phyloP scores from a whole-genome alignment of 2,797 vertebrate species.

The Enteromius treurensis region DNA sequence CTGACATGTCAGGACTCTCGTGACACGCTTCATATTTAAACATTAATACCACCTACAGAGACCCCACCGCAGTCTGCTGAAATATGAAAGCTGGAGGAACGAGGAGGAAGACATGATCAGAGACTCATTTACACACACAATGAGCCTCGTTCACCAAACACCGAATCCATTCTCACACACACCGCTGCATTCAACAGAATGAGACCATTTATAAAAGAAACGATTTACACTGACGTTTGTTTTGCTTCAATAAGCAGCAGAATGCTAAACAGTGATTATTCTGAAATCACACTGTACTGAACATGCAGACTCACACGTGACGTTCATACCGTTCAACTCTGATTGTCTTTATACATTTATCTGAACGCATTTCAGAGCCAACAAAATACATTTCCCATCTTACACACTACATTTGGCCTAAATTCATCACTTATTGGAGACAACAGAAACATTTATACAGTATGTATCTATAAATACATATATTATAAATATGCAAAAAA shows the following conservation, averaged over 20 bases:
- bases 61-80: not conserved
- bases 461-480: not conserved
- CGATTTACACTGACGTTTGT: constrained; percentile 10
- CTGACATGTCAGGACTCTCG: not conserved
- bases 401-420: not conserved
- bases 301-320: not conserved
- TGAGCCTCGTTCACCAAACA: not conserved
- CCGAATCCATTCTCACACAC: not conserved
- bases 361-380: not conserved
- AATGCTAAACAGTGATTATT: constrained; percentile 14
- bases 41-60: not conserved
- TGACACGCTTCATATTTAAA: constrained; percentile 16
- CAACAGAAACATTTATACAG: not conserved
- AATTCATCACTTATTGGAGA: not conserved
- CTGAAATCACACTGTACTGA: not conserved
- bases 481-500: too few relatives aligned
- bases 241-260: not conserved
- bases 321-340: not conserved
- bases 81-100: not conserved
- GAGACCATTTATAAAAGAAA: constrained; percentile 11
- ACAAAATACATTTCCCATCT: not conserved
- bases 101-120: not conserved
- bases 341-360: not conserved
- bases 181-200: not conserved
- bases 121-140: not conserved